Evolutionary conservation across 2,888 invertebrate species (phyloP).

Genomic region (Andricus curvator): DNA sequence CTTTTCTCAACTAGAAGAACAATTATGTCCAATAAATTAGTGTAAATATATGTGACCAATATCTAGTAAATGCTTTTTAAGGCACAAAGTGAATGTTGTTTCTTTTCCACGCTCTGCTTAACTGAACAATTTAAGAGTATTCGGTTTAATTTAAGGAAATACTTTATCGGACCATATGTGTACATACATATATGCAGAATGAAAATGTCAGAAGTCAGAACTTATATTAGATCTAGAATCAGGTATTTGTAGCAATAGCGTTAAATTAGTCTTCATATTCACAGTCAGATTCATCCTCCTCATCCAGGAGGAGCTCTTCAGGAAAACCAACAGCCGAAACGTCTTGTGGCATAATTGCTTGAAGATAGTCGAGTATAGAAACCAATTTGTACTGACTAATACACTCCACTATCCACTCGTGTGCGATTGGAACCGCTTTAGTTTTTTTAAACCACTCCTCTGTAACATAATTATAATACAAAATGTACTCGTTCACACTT

Average conservation of each 20-base stretch:
- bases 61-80: neutral
- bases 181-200: neutral
- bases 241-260: neutral
- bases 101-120: neutral
- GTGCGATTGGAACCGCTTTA: slow-evolving; percentile 59
- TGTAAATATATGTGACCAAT: neutral
- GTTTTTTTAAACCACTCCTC: slow-evolving; percentile 50
- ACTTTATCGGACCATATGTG: neutral
- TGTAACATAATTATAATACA: slow-evolving; percentile 22
- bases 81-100: neutral
- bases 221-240: neutral
- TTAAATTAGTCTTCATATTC: slow-evolving; percentile 8
- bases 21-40: neutral
- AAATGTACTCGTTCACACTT: no score
- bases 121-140: neutral
- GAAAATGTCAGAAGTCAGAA: neutral
- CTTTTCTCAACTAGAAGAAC: neutral
- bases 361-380: slow-evolving; percentile 61
- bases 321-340: slow-evolving; percentile 62
- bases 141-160: neutral
- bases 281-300: slow-evolving; percentile 50
- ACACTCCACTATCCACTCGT: slow-evolving; percentile 69
- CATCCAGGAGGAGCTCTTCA: slow-evolving; percentile 56
- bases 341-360: slow-evolving; percentile 54
- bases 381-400: slow-evolving; percentile 67